These are phyloP conservation scores for Rattus norvegicus DNA, from an alignment of 2,113 vertebrate species.

Conservation along the genomic window DNA sequence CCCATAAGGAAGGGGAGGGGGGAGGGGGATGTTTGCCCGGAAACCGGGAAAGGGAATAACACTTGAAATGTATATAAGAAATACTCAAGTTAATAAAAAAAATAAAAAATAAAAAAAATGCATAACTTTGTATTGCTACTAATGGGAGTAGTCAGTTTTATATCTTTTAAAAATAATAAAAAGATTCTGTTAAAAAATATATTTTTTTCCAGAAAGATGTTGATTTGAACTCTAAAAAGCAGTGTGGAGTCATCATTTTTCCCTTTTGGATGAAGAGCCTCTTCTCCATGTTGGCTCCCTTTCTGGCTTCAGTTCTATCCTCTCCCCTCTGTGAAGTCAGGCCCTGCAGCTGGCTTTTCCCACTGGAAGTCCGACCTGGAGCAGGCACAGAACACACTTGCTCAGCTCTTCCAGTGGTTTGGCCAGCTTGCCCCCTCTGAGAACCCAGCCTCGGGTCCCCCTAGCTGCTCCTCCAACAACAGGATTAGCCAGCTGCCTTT, in stretches of 20 bases:
- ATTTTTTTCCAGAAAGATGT: slow-evolving; percentile 84
- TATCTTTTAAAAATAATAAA: slow-evolving; percentile 86
- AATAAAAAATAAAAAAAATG: too few relatives aligned
- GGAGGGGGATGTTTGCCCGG: too few relatives aligned
- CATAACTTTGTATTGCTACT: slow-evolving; percentile 72
- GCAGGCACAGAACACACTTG: neutral
- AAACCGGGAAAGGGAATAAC: too few relatives aligned
- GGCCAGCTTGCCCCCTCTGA: too few relatives aligned
- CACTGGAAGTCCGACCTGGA: neutral
- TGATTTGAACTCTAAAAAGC: slow-evolving; percentile 81
- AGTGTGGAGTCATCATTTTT: slow-evolving; percentile 59
- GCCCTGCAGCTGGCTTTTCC: slow-evolving; percentile 29
- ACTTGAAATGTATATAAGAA: too few relatives aligned
- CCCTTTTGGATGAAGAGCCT: slow-evolving; percentile 75
- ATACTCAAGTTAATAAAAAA: too few relatives aligned
- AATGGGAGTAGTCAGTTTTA: slow-evolving; percentile 70
- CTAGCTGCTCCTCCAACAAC: slow-evolving; percentile 53
- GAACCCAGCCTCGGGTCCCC: neutral
- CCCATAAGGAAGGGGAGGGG: too few relatives aligned
- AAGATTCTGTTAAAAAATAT: slow-evolving; percentile 87
- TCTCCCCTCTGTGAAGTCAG: neutral
- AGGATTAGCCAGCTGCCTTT: slow-evolving; percentile 70
- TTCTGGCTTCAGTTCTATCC: slow-evolving; percentile 45
- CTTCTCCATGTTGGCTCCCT: slow-evolving; percentile 2
- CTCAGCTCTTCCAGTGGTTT: too few relatives aligned